Base-by-base conservation (phyloP, 2,888 invertebrate species). In the Apeira syringaria region DNA sequence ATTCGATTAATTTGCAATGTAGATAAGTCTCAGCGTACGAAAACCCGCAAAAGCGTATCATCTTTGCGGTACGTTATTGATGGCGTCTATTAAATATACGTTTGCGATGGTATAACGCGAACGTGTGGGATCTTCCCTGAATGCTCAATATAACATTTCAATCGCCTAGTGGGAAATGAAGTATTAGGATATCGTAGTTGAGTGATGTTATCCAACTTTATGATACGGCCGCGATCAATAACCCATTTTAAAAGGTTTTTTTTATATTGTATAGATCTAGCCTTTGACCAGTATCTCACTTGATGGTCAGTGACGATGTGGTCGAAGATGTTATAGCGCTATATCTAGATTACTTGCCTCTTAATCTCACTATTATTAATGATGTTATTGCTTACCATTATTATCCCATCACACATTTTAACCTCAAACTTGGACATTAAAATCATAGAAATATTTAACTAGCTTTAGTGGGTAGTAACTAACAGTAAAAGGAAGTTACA, bases 11-110 rank as follows among this genome's bases (percentile, higher is more conserved):
- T 88, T 86, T 86, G 78, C 84, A 87, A 87, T 86, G 80, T 81
- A 84, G 78, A 88, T 88, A 83, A 80, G 76, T 72, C 69, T 66
- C 71, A 64, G 68, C 75, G 77, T 74, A 79, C 73, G 74, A 73
- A 70, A 74, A 73, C 71, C 74, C 73, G 70, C 74, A 73, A 80
- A 71, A 74, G 70, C 78, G 81, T 81, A 84, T 84, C 83, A 83
- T 86, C 78, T 82, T 76, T 69, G 61, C 70, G 61, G 71, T 68
- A 75, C 75, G 88, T 90, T 90, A 90, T 90, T 90, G 89, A 90
- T 90, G 83, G 80, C 74, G 68, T 70, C 86, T 82, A 90, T 90
- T 88, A 90, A 89, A 89, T 84, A 83, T 76, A 83, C 82, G 83
- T 89, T 89, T 83, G 67, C 75, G 64, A 62, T 56, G 63, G 67